These are phyloP conservation scores for Anthopleura xanthogrammica DNA, from an alignment of 92 coral and sea anemone species.

Conservation along the genomic window DNA sequence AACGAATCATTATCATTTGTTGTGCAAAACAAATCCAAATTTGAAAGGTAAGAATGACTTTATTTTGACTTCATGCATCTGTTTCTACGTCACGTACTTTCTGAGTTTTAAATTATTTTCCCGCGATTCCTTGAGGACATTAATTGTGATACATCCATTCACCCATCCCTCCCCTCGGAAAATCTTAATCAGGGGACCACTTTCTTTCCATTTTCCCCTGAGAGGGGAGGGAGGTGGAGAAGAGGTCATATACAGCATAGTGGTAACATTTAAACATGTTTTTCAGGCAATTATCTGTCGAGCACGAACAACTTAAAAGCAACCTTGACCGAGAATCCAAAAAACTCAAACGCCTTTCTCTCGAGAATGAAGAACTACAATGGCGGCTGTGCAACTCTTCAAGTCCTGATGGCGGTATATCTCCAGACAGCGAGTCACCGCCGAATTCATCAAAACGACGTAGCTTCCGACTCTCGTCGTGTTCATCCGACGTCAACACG, in stretches of 20 bases:
- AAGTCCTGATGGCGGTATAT: constrained; percentile 43
- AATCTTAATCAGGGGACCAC: too few species aligned
- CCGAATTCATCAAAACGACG: constrained; percentile 34
- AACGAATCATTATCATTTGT: constrained; percentile 93
- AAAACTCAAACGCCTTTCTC: constrained; percentile 83
- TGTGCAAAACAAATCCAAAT: constrained; percentile 81
- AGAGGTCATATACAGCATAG: too few species aligned
- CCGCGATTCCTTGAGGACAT: too few species aligned
- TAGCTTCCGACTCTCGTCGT: constrained; percentile 65
- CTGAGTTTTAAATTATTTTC: too few species aligned
- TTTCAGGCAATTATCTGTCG: constrained; percentile 88
- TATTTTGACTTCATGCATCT: too few species aligned
- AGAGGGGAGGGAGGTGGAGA: too few species aligned
- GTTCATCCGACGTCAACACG: constrained; percentile 49
- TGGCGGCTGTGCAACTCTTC: constrained; percentile 84
- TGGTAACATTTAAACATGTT: neutral
- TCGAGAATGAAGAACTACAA: constrained; percentile 91
- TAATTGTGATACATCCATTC: too few species aligned
- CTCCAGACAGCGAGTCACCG: constrained; percentile 36
- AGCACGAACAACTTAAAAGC: constrained; percentile 81
- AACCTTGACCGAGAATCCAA: constrained; percentile 83
- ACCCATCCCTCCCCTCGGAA: too few species aligned
- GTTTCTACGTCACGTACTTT: too few species aligned
- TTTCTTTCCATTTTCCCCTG: too few species aligned
- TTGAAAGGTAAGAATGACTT: constrained; percentile 68